Evolutionary conservation across 2,888 invertebrate species (phyloP).

Genomic region (Alcis repandata): DNA sequence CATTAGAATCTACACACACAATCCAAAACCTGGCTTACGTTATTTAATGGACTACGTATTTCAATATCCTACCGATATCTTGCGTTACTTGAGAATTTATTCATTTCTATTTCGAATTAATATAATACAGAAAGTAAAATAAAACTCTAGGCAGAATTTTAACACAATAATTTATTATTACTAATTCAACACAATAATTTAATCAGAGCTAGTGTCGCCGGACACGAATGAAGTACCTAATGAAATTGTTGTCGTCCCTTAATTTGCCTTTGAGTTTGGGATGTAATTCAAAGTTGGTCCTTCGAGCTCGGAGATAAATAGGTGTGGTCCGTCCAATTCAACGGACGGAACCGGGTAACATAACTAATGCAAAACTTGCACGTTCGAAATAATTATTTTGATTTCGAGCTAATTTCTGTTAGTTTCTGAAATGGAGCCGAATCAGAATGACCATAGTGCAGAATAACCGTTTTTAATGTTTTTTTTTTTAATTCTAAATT

Average conservation of each 20-base stretch:
- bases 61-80: too few species aligned
- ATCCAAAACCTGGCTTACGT: too few species aligned
- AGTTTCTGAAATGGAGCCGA: neutral
- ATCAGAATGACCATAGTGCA: neutral
- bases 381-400: conserved; percentile 3
- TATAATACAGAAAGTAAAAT: too few species aligned
- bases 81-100: too few species aligned
- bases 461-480: neutral
- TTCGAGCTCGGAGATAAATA: conserved; percentile 22
- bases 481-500: too few species aligned
- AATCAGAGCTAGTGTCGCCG: conserved; percentile 15
- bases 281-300: conserved; percentile 42
- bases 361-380: conserved; percentile 12
- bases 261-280: conserved; percentile 40
- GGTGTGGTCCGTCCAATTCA: conserved; percentile 14
- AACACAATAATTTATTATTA: too few species aligned
- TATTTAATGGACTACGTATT: too few species aligned
- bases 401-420: neutral
- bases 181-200: conserved; percentile 8
- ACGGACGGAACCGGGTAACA: conserved; percentile 9
- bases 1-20: too few species aligned
- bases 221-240: conserved; percentile 28
- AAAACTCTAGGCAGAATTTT: neutral
- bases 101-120: too few species aligned
- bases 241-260: conserved; percentile 46